A percentile compares a stretch with the other conserved stretches of the same genome.
These are phyloP conservation scores for Nowickia ferox DNA, from an alignment of 2,888 invertebrate genomes.

Conservation along the genomic window DNA sequence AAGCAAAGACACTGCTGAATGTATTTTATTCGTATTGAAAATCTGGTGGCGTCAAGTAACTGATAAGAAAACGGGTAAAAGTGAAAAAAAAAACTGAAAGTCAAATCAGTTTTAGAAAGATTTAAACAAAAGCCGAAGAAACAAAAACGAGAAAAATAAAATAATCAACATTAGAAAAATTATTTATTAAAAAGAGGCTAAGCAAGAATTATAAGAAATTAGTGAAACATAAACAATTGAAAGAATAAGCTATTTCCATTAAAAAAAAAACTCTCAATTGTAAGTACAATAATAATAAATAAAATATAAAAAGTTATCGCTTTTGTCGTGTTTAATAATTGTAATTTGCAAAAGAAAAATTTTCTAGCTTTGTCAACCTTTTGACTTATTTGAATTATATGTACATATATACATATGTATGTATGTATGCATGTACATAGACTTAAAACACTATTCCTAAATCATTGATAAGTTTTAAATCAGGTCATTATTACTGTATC, in stretches of 20 bases:
- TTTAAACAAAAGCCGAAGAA: slow-evolving; percentile 34
- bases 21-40: slow-evolving; percentile 67
- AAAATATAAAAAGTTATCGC: slow-evolving; percentile 37
- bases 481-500: slow-evolving; percentile 44
- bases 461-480: slow-evolving; percentile 74
- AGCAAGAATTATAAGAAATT: slow-evolving; percentile 24
- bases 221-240: slow-evolving; percentile 34
- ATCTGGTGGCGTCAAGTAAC: slow-evolving; percentile 65
- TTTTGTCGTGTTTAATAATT: slow-evolving; percentile 28
- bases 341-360: slow-evolving; percentile 19
- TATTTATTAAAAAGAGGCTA: slow-evolving; percentile 27
- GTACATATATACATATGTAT: background rate
- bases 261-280: slow-evolving; percentile 4
- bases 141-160: slow-evolving; percentile 24
- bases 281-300: slow-evolving; percentile 37
- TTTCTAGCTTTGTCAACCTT: slow-evolving; percentile 78
- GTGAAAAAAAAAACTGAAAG: slow-evolving; percentile 42
- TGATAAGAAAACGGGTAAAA: slow-evolving; percentile 62
- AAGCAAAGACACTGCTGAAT: slow-evolving; percentile 61
- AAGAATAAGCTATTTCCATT: slow-evolving; percentile 16
- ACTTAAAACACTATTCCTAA: slow-evolving; percentile 38
- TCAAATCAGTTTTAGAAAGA: slow-evolving; percentile 51
- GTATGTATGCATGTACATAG: background rate
- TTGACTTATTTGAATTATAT: slow-evolving; percentile 75
- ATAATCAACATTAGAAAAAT: slow-evolving; percentile 52